Evolutionary conservation across 2,797 vertebrate species (phyloP), one percentile per base, ranked within the genome.

Genomic region (Acrossocheilus fasciatus): DNA sequence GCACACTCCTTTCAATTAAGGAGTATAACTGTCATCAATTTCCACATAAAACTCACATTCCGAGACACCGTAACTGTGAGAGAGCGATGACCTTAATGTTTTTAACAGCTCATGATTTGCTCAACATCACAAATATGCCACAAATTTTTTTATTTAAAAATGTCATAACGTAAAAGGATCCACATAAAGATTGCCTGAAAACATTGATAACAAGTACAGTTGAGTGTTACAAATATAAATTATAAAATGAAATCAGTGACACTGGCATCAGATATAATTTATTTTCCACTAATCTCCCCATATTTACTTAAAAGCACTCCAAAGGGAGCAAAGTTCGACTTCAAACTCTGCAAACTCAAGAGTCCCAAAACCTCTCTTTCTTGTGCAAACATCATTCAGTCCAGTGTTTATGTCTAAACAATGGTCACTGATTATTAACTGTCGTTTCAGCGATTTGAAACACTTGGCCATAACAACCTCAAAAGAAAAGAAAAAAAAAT

Each of bases 161-260:
- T 50, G 75, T 86, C 12, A 41, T 7, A 72, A 81, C 14, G 81
- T 78, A 72, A 68, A 86, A 73, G 72, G 30, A 57, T 72, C 41
- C 20, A 57, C 87, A 70, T 79, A 84, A 74, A 78, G 78, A 85
- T 64, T 43, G 50, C 88, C n/a, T 85, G 84, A 76, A 77, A 66
- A 52, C 43, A 64, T 34, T 75, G n/a, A 36, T 74, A 39, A 36
- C 14, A 84, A 79, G 12, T 64, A 72, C 36, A 30, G 34, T 76
- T 83, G 15, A 87, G 80, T 70, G 79, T 83, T 86, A 86, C 73
- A 89, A 72, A 86, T 82, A 87, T 57, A 83, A 86, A 86, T 86
- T 83, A 83, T 84, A 84, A 89, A 86, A 90, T 41, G 11, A 76
- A 87, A 88, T 87, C 70, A 3, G 41, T 79, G 84, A 86, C 66